Base-by-base conservation (phyloP, 64 coral and sea anemone genomes). In the Pachyseris speciosa region DNA sequence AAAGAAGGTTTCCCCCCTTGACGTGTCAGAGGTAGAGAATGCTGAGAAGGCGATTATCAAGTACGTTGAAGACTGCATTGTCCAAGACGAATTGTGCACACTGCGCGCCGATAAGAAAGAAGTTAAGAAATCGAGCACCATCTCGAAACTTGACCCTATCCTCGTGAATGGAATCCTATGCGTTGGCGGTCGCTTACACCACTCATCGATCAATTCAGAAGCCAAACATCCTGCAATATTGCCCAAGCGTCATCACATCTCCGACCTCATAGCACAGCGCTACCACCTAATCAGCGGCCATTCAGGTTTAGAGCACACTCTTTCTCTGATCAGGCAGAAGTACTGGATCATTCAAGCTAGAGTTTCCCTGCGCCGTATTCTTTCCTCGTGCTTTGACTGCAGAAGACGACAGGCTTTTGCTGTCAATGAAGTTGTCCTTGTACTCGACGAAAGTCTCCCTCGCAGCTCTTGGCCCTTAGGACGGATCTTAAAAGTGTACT, bases 51-150 rank as follows among this genome's bases (percentile, higher is more conserved):
- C 34, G 64, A 69, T 86, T 26, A 33, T 86, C 0, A 10, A 38
- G 15, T 38, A 36, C 37, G 66, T 86, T 19, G 60, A 86, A 33
- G 30, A 37, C 52, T 7, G 17, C 28, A 67, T 20, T 25, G 65
- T 67, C 65, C 48, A 50, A 15, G 77, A 64, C 19, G 29, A 44
- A 37, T 4, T 85, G 38, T 85, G 24, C 10, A 64, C n/a, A 26
- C 27, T 30, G 12, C 24, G 24, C 8, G 42, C 2, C 13, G 28
- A 52, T 30, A 19, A 3, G 12, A 77, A 16, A 30, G 73, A 19
- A 30, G 34, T 66, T 2, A 85, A 85, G 37, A 67, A 85, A 15
- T 85, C 81, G 38, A 85, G n/a, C n/a, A n/a, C n/a, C n/a, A n/a
- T n/a, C n/a, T n/a, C n/a, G n/a, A n/a, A n/a, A n/a, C n/a, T n/a